Evolutionary conservation across 2,888 invertebrate species (phyloP).

Genomic region (Acleris cristana): DNA sequence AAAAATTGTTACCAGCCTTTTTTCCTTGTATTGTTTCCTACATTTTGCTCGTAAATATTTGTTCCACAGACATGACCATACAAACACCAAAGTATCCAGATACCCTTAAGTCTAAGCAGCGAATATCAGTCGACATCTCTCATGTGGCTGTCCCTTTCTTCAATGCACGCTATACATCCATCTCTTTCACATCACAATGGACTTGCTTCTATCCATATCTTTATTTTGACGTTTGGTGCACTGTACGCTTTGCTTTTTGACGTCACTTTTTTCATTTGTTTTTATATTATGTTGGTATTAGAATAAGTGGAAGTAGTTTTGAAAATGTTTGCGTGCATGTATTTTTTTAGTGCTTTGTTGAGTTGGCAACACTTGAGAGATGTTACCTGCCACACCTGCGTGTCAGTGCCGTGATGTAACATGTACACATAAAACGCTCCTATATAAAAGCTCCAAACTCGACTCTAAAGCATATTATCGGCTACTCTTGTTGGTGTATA

Average conservation of each 20-base stretch:
- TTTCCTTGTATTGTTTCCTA: no score
- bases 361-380: constrained; percentile 78
- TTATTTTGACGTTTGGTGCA: constrained; percentile 38
- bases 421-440: constrained; percentile 13
- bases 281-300: constrained; percentile 40
- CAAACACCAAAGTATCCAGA: constrained; percentile 39
- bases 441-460: no score
- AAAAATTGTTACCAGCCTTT: neutral
- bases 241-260: constrained; percentile 31
- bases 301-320: constrained; percentile 33
- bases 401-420: constrained; percentile 52
- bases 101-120: constrained; percentile 50
- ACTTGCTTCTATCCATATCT: constrained; percentile 52
- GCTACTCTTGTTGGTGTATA: no score
- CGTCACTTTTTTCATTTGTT: constrained; percentile 40
- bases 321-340: constrained; percentile 61
- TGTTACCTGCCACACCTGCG: constrained; percentile 76
- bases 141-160: constrained; percentile 72
- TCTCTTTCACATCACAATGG: constrained; percentile 53
- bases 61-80: neutral
- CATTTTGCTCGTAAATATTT: no score
- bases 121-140: constrained; percentile 77
- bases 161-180: constrained; percentile 68
- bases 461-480: no score
- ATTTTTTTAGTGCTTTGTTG: constrained; percentile 56